Evolutionary conservation across 2,888 invertebrate genomes (phyloP).

Genomic region (Cylindroiulus punctatus): DNA sequence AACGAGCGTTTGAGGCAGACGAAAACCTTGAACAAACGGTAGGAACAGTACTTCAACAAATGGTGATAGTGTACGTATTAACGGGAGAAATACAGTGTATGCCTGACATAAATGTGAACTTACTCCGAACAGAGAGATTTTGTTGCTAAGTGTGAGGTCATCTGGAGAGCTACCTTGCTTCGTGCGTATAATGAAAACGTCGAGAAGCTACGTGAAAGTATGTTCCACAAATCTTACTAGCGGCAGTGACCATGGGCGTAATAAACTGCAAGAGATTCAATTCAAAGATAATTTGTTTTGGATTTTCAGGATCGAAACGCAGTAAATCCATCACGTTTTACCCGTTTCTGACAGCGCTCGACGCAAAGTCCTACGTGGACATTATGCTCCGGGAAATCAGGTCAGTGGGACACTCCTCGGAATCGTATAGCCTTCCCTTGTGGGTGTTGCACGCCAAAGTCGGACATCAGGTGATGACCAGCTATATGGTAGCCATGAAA

Average conservation of each 20-base stretch:
- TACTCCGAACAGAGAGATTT: not conserved
- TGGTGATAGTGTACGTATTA: not conserved
- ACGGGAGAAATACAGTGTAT: not conserved
- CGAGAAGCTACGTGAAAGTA: not conserved
- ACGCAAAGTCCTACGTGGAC: conserved; percentile 49
- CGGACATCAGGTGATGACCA: conserved; percentile 54
- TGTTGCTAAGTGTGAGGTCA: not conserved
- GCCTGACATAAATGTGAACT: not conserved
- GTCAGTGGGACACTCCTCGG: conserved; percentile 48
- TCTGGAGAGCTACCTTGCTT: not conserved
- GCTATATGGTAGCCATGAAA: conserved; percentile 52
- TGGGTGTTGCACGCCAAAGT: not conserved
- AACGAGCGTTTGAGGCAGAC: not conserved
- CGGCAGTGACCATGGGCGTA: too few relatives aligned
- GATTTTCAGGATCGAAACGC: not conserved
- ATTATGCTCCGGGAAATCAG: conserved; percentile 53
- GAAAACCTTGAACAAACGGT: conserved; percentile 25
- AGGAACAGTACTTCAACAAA: not conserved
- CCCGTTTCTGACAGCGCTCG: conserved; percentile 53
- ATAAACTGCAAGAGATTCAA: too few relatives aligned
- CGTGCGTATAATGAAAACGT: conserved; percentile 2
- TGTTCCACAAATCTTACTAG: not conserved
- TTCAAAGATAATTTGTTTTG: too few relatives aligned
- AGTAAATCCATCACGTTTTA: not conserved
- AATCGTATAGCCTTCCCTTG: conserved; percentile 48